Evolutionary conservation across 2,888 invertebrate genomes (phyloP).

Genomic region (Epinotia bilunana): DNA sequence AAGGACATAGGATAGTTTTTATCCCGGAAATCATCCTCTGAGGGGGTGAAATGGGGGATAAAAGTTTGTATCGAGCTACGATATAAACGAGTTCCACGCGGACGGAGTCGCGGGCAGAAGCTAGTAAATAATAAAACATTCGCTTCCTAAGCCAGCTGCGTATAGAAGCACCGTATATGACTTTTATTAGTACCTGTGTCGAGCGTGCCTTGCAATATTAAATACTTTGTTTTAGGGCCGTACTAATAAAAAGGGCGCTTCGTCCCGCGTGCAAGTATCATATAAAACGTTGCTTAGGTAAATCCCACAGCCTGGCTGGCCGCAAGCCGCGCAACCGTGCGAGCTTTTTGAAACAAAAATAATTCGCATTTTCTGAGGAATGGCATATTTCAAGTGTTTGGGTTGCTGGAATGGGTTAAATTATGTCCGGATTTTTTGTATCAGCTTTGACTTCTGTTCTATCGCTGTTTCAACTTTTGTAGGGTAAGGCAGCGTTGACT

Average conservation of each 20-base stretch:
- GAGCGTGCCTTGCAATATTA: conserved; percentile 38
- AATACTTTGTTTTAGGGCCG: conserved; percentile 38
- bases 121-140: not conserved
- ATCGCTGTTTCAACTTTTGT: not conserved
- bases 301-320: conserved; percentile 22
- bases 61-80: too few relatives aligned
- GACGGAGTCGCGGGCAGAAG: too few relatives aligned
- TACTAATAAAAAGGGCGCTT: conserved; percentile 39
- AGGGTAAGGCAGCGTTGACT: not conserved
- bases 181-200: conserved; percentile 18
- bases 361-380: conserved; percentile 18
- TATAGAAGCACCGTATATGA: not conserved
- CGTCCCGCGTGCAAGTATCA: conserved; percentile 26
- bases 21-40: too few relatives aligned
- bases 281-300: conserved; percentile 40
- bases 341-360: conserved; percentile 33
- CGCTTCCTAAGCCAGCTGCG: not conserved
- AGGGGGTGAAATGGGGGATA: too few relatives aligned
- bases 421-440: conserved; percentile 15
- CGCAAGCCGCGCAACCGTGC: conserved; percentile 16
- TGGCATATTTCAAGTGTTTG: conserved; percentile 32
- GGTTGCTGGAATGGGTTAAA: conserved; percentile 19
- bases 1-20: too few relatives aligned
- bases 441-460: conserved; percentile 16
- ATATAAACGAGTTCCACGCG: too few relatives aligned